Evolutionary conservation across 2,113 vertebrate genomes (phyloP).

Genomic region (Columba janthina): DNA sequence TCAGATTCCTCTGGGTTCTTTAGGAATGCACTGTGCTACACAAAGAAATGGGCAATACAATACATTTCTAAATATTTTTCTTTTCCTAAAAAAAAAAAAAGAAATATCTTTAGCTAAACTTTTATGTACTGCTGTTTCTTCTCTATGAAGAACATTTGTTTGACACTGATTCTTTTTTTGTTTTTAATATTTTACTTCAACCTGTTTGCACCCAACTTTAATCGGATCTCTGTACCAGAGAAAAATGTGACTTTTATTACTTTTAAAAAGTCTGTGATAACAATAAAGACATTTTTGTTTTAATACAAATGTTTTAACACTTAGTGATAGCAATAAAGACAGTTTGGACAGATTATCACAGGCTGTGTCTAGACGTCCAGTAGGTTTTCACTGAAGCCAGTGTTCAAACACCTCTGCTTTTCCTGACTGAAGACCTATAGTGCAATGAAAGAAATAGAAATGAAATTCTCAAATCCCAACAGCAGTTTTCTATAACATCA

Average conservation of each 20-base stretch:
- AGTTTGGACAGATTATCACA: not conserved
- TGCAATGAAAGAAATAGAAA: constrained; percentile 3
- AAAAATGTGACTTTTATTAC: not conserved
- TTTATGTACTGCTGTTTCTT: not conserved
- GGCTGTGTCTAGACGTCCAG: not conserved
- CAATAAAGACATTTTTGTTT: not conserved
- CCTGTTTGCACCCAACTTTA: not conserved
- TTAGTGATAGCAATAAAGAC: not conserved
- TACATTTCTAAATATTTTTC: not conserved
- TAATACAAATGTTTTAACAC: not conserved
- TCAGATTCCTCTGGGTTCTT: not conserved
- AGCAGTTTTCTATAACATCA: constrained; percentile 12
- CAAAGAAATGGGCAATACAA: not conserved
- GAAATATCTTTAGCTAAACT: not conserved
- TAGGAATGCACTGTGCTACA: not conserved
- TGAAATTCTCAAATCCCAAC: constrained; percentile 6
- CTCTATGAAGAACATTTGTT: not conserved
- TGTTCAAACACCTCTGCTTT: not conserved
- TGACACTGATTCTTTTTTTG: not conserved
- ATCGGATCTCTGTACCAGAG: not conserved
- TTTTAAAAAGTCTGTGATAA: not conserved
- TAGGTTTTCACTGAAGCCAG: not conserved
- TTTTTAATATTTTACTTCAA: not conserved
- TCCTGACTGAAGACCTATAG: not conserved
- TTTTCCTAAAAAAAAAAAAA: not conserved